phyloP scores from a whole-genome alignment of 37 sponge, comb jelly and placozoan species.

The Spongilla lacustris region DNA sequence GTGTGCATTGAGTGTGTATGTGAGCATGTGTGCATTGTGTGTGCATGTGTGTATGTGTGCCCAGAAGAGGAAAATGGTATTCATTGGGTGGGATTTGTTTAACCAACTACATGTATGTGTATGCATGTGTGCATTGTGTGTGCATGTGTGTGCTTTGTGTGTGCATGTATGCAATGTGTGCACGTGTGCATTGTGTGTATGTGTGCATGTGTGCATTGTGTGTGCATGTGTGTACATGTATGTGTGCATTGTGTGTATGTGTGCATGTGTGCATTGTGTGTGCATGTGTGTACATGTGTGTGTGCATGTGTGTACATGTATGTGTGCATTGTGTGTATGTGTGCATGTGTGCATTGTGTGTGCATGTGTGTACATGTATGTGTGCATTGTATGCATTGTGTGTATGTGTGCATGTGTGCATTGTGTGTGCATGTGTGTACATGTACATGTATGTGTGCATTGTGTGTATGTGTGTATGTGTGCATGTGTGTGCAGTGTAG shows the following conservation, averaged over 20 bases:
- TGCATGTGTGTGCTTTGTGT: too few relatives aligned
- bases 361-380: neutral
- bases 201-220: neutral
- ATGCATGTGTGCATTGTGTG: neutral
- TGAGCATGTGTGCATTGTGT: constrained; percentile 6
- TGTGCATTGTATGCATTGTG: too few relatives aligned
- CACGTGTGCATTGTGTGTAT: constrained; percentile 20
- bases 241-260: constrained; percentile 4
- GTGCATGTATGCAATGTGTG: constrained; percentile 29
- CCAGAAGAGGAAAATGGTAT: too few relatives aligned
- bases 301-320: neutral
- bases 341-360: neutral
- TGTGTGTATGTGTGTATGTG: too few relatives aligned
- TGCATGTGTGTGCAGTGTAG: too few relatives aligned
- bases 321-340: constrained; percentile 20
- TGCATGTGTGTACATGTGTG: too few relatives aligned
- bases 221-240: too few relatives aligned
- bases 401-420: too few relatives aligned
- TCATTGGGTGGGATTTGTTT: too few relatives aligned
- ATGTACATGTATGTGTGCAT: too few relatives aligned
- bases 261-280: constrained; percentile 10
- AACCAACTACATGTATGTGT: neutral
- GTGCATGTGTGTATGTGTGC: neutral
- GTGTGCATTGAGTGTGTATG: constrained; percentile 51
- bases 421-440: too few relatives aligned